Conservation (phyloP, 2,888 invertebrate species). For the Fragum fragum region DNA sequence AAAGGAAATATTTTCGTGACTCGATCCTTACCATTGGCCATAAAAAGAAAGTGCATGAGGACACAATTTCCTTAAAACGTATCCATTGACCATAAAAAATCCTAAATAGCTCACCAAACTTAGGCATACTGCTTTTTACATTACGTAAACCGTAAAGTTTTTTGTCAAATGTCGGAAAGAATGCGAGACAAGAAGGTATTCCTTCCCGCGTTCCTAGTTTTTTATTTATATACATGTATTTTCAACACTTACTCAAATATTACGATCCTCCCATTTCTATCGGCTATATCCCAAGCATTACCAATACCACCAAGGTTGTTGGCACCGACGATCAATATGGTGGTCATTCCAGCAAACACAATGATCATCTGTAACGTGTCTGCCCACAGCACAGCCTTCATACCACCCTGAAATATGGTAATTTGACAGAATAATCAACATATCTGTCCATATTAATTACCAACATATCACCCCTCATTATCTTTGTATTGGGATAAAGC, state of each 20-base stretch:
- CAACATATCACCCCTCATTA: too few relatives aligned
- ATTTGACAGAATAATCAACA: too few relatives aligned
- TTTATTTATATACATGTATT: background rate
- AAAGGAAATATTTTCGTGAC: too few relatives aligned
- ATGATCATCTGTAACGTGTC: slow-evolving; percentile 87
- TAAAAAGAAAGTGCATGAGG: too few relatives aligned
- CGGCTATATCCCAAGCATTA: slow-evolving; percentile 82
- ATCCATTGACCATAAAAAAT: too few relatives aligned
- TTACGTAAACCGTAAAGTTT: background rate
- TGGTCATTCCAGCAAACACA: slow-evolving; percentile 86
- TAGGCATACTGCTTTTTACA: background rate
- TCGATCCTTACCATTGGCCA: too few relatives aligned
- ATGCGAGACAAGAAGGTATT: background rate
- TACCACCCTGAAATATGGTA: slow-evolving; percentile 86
- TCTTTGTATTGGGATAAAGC: too few relatives aligned
- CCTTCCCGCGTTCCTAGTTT: too few relatives aligned
- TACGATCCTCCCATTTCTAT: slow-evolving; percentile 80
- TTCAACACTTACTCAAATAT: slow-evolving; percentile 83
- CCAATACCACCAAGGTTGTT: slow-evolving; percentile 83
- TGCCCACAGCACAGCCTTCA: slow-evolving; percentile 88
- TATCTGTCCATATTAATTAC: too few relatives aligned
- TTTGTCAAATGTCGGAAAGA: too few relatives aligned
- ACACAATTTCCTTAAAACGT: too few relatives aligned
- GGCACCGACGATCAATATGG: slow-evolving; percentile 84
- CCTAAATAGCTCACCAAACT: background rate